phyloP scores from a whole-genome alignment of 2,797 vertebrate genomes.

The Enteromius unitaeniatus region DNA sequence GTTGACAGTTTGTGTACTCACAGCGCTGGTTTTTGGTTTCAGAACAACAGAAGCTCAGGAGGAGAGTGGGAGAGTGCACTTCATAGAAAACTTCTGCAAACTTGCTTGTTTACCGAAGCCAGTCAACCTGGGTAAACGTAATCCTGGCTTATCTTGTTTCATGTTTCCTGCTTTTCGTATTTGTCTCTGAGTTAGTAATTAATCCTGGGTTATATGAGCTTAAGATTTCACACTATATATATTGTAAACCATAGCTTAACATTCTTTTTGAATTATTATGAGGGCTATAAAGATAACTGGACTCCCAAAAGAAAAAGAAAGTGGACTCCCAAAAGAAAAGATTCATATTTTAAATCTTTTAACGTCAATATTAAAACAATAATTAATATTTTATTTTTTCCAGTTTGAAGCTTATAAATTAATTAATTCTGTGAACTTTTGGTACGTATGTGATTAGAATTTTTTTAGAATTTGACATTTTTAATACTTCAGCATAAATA shows the following conservation, averaged over 20 bases:
- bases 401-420: neutral
- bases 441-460: too few relatives aligned
- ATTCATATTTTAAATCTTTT: neutral
- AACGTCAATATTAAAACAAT: neutral
- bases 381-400: neutral
- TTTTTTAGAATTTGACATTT: too few relatives aligned
- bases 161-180: conserved; percentile 15
- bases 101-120: neutral
- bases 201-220: neutral
- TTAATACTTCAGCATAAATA: too few relatives aligned
- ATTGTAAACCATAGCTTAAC: neutral
- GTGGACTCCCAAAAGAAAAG: neutral
- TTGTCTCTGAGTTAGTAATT: conserved; percentile 4
- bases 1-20: conserved; percentile 15
- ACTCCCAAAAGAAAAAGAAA: neutral
- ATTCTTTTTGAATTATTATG: neutral
- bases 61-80: neutral
- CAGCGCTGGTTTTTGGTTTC: conserved; percentile 19
- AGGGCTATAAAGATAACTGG: neutral
- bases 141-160: conserved; percentile 9
- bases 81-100: neutral
- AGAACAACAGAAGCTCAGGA: neutral
- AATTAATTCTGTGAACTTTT: neutral
- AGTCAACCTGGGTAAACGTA: neutral
- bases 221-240: neutral